Evolutionary conservation across 2,113 vertebrate genomes (phyloP).

Genomic region (Hippocampus zosterae): DNA sequence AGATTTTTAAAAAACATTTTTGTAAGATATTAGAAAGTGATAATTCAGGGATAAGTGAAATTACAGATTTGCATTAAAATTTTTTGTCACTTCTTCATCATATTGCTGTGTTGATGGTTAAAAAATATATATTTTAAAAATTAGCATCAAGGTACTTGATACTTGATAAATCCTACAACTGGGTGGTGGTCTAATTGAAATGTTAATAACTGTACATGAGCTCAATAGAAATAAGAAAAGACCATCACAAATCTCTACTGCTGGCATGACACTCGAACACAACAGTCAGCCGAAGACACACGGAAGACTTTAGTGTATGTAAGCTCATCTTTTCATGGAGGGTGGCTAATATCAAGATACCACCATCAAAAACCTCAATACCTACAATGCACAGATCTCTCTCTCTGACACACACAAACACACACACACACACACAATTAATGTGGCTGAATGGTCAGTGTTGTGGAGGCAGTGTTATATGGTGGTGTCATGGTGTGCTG

Average conservation of each 20-base stretch:
- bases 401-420: slow-evolving; percentile 14
- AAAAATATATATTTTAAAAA: not conserved
- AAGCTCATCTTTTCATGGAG: slow-evolving; percentile 12
- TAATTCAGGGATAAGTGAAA: not conserved
- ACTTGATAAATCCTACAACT: not conserved
- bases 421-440: slow-evolving; percentile 4
- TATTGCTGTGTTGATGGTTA: not conserved
- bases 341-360: not conserved
- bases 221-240: not conserved
- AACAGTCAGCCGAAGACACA: slow-evolving; percentile 26
- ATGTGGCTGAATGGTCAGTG: slow-evolving; percentile 58
- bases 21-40: not conserved
- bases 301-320: slow-evolving; percentile 15
- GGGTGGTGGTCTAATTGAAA: not conserved
- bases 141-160: not conserved
- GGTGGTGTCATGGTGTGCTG: slow-evolving; percentile 63
- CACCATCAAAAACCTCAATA: slow-evolving; percentile 5
- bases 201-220: not conserved
- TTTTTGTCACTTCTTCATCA: no score
- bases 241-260: not conserved
- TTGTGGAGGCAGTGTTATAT: slow-evolving; percentile 54
- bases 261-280: not conserved
- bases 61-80: not conserved
- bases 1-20: not conserved
- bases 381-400: slow-evolving; percentile 11